Evolutionary conservation across 2,888 invertebrate genomes (phyloP), one percentile per base, ranked within the genome.

Genomic region (Sepiola atlantica): DNA sequence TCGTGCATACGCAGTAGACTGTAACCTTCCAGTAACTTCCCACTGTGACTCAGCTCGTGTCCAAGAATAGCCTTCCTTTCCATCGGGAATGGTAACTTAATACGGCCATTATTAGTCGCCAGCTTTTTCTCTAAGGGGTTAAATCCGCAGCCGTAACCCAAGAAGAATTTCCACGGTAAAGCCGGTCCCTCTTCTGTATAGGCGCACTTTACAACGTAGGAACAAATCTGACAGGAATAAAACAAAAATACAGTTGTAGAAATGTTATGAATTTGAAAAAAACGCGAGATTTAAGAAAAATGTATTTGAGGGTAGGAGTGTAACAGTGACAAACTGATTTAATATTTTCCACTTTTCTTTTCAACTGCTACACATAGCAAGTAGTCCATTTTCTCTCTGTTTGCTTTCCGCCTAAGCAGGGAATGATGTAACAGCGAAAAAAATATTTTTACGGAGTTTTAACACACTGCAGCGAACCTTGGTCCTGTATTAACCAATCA

Each of bases 1-100:
- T 97, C 96, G 54, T 97, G 97, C 97, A 97, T 97, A 24, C 97
- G 97, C 61, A 97, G 96, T 0, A 96, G 96, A 12, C 97, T 97
- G 90, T 96, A 95, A 95, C 97, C 97, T 2, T 97, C 97, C 94
- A 97, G 94, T 1, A 97, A 96, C 90, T 96, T n/a, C n/a, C 77
- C n/a, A 3, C 12, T n/a, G 77, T n/a, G n/a, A 77, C n/a, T n/a
- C 77, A 77, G n/a, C n/a, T 16, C 8, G n/a, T 77, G 77, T 18
- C 12, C n/a, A 12, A 77, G 12, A 94, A 94, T 96, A 96, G 93
- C 96, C 96, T 91, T 95, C 95, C 94, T 96, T 96, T 18, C 96
- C 95, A 54, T 95, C 95, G 8, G 95, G 95, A 95, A 97, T 97
- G 77, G 96, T 95, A 54, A 97, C 96, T 32, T 97, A 95, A 95